Evolutionary conservation across 1,140 invertebrate genomes (phyloP).

Genomic region (Notospermus geniculatus): DNA sequence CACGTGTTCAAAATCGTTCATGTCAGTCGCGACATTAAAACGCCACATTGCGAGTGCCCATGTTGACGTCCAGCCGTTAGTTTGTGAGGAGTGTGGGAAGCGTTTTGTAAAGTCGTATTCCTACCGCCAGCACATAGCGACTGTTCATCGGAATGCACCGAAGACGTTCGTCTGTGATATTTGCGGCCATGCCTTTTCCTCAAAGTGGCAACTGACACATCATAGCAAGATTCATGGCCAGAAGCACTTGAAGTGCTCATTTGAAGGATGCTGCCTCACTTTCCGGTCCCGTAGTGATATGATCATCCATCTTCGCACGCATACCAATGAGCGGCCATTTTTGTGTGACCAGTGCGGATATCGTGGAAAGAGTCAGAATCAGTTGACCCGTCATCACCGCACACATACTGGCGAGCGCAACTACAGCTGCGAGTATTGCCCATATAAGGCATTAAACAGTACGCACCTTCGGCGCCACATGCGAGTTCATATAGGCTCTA

Average conservation of each 20-base stretch:
- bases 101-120: slow-evolving; percentile 37
- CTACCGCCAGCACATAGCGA: slow-evolving; percentile 36
- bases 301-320: slow-evolving; percentile 40
- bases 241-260: slow-evolving; percentile 63
- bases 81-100: slow-evolving; percentile 43
- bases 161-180: slow-evolving; percentile 58
- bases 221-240: slow-evolving; percentile 64
- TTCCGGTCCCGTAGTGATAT: slow-evolving; percentile 55
- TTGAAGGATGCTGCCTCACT: slow-evolving; percentile 46
- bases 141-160: slow-evolving; percentile 31
- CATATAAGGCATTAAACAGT: slow-evolving; percentile 45
- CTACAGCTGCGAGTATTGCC: slow-evolving; percentile 75
- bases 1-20: slow-evolving; percentile 38
- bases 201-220: slow-evolving; percentile 61
- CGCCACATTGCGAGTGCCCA: slow-evolving; percentile 45
- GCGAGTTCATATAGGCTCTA: slow-evolving; percentile 81
- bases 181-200: slow-evolving; percentile 62
- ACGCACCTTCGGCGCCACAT: slow-evolving; percentile 59
- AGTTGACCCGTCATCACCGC: slow-evolving; percentile 62
- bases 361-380: slow-evolving; percentile 73
- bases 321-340: slow-evolving; percentile 58
- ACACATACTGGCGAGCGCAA: slow-evolving; percentile 61
- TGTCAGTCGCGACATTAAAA: slow-evolving; percentile 33
- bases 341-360: slow-evolving; percentile 68
- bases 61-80: slow-evolving; percentile 33